Percentiles rank a stretch among this genome's conserved stretches.
These are phyloP conservation scores for Nibea coibor DNA, from an alignment of 2,113 vertebrate species.

Conservation along the genomic window DNA sequence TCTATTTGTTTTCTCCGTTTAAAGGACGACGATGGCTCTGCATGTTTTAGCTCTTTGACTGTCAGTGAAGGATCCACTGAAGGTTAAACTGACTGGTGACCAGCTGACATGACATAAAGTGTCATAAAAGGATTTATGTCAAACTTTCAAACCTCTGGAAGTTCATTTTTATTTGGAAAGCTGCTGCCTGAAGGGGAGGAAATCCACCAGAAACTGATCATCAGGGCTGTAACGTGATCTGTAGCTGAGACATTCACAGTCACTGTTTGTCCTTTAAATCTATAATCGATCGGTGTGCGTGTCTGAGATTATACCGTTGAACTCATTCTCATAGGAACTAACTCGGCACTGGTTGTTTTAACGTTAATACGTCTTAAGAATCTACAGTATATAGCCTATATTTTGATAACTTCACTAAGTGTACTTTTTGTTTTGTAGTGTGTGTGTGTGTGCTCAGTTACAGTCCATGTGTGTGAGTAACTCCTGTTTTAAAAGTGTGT, in stretches of 20 bases:
- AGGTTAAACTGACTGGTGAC: too few relatives aligned
- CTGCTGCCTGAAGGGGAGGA: neutral
- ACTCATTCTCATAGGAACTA: conserved; percentile 26
- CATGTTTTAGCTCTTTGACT: conserved; percentile 1
- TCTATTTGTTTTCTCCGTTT: conserved; percentile 7
- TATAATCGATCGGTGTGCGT: conserved; percentile 30
- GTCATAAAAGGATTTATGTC: too few relatives aligned
- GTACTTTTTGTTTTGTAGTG: conserved; percentile 69
- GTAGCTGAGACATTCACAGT: conserved; percentile 1
- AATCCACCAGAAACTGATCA: neutral
- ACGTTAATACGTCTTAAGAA: conserved; percentile 49
- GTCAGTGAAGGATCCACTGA: too few relatives aligned
- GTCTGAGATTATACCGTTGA: conserved; percentile 42
- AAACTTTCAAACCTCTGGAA: neutral
- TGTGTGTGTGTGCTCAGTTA: conserved; percentile 39
- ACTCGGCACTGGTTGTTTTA: conserved; percentile 54
- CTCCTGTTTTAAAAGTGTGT: conserved; percentile 51
- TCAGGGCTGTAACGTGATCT: neutral
- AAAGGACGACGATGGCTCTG: neutral
- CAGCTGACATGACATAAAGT: too few relatives aligned
- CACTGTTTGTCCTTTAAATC: conserved; percentile 14
- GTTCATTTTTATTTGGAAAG: neutral
- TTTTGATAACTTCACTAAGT: conserved; percentile 84
- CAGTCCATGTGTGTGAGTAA: conserved; percentile 47
- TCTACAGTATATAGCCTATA: conserved; percentile 72